Conservation (phyloP, 92 coral and sea anemone genomes). For the Heteractis magnifica region DNA sequence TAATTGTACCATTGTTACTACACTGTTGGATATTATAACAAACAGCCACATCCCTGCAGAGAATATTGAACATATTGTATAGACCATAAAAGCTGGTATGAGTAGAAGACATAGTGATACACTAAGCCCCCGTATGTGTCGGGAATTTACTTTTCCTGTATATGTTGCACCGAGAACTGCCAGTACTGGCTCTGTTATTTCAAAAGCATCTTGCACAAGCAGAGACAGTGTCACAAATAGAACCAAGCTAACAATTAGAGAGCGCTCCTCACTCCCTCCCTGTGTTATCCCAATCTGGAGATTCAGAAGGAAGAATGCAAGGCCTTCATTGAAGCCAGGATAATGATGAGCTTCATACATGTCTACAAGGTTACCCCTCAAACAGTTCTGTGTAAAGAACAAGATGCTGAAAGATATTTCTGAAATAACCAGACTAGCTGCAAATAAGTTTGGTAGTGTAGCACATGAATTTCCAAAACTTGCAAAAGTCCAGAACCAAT, state of each 20-base stretch:
- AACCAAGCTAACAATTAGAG: conserved; percentile 64
- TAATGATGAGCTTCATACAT: conserved; percentile 35
- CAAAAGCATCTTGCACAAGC: conserved; percentile 74
- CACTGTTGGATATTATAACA: conserved; percentile 80
- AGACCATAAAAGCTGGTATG: conserved; percentile 63
- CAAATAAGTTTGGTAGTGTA: conserved; percentile 56
- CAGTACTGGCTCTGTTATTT: conserved; percentile 76
- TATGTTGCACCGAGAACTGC: conserved; percentile 84
- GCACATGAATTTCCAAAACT: conserved; percentile 77
- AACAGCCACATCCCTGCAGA: conserved; percentile 84
- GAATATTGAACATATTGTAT: conserved; percentile 69
- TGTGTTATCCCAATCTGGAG: conserved; percentile 67
- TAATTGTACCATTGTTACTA: conserved; percentile 81
- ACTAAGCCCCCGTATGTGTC: conserved; percentile 61
- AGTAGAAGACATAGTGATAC: conserved; percentile 62
- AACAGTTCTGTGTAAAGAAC: conserved; percentile 28
- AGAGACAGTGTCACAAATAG: conserved; percentile 81
- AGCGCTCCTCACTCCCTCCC: conserved; percentile 61
- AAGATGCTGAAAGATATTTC: conserved; percentile 58
- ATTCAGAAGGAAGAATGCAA: conserved; percentile 72
- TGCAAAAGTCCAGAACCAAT: conserved; percentile 49
- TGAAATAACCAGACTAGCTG: conserved; percentile 75
- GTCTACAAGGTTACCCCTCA: conserved; percentile 50
- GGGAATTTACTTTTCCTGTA: conserved; percentile 47
- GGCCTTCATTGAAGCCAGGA: conserved; percentile 74